Evolutionary conservation across 2,797 vertebrate genomes (phyloP), one percentile per base, ranked within the genome.

Genomic region (Sebastes diploproa): DNA sequence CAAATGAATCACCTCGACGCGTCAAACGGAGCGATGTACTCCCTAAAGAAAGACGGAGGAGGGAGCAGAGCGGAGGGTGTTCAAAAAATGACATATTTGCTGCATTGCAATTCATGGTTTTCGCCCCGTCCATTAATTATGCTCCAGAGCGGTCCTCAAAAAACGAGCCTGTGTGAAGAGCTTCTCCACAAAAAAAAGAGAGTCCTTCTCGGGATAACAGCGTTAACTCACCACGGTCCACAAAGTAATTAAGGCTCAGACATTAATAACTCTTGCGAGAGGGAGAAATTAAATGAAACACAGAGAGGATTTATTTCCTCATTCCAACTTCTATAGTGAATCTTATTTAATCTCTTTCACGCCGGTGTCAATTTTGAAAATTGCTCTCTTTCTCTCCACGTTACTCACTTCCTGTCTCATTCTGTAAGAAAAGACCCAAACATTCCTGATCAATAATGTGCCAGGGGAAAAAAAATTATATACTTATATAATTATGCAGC

Each of bases 241-340:
- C 77, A 81, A 92, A 90, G 91, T 92, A 89, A 93, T 93, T 92
- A 90, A 88, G 83, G 78, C 83, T 79, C 65, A 71, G 74, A 64
- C 86, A 89, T 94, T 87, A 92, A 93, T 92, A 93, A 93, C 84
- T 86, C 66, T 29, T 66, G 60, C 58, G 22, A 80, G 82, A 68
- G 80, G 62, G 66, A 81, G 83, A 86, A 91, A 92, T 90, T 72
- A 86, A 88, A 87, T 81, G 80, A 86, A 91, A 91, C 72, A 82
- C 54, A 50, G 70, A 52, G 55, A 86, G 83, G 85, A 93, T 93
- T 90, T 89, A 91, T 92, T 90, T 90, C 67, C 67, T 72, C 66
- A 75, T 86, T 90, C 69, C 59, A 80, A 54, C 68, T 72, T 80
- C 38, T 65, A 50, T 30, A 73, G 61, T 74, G 70, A 88, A 88